Evolutionary conservation across 2,888 invertebrate genomes (phyloP).

Genomic region (Leptinotarsa juncta): DNA sequence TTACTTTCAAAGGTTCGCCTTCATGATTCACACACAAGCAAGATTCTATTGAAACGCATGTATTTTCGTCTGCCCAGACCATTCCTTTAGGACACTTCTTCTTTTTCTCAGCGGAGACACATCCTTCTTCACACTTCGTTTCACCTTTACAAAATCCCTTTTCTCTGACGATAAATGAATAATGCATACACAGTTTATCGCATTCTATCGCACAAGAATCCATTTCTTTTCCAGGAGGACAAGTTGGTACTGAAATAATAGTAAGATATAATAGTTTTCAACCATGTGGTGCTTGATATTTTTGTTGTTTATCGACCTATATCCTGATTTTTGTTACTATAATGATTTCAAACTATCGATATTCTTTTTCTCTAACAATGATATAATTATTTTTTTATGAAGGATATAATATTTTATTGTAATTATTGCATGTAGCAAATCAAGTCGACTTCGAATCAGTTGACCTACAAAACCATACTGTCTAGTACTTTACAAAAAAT

Average conservation of each 20-base stretch:
- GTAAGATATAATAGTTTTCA: not conserved
- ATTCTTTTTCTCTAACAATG: no score
- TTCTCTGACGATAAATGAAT: slow-evolving; percentile 65
- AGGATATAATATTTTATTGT: no score
- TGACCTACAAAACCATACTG: no score
- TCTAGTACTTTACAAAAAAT: no score
- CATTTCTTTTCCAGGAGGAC: slow-evolving; percentile 69
- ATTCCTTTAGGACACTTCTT: slow-evolving; percentile 70
- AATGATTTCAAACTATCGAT: no score
- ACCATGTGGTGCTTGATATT: not conserved
- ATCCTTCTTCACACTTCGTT: slow-evolving; percentile 63
- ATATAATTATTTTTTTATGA: no score
- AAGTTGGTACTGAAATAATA: slow-evolving; percentile 45
- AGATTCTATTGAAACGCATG: slow-evolving; percentile 79
- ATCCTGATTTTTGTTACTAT: no score
- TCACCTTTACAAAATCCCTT: slow-evolving; percentile 66
- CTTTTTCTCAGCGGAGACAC: slow-evolving; percentile 54
- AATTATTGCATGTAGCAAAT: no score
- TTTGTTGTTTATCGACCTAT: not conserved
- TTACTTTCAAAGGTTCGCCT: slow-evolving; percentile 75
- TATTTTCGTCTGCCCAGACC: slow-evolving; percentile 78
- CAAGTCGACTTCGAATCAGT: no score
- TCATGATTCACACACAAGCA: slow-evolving; percentile 80
- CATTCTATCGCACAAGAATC: slow-evolving; percentile 80
- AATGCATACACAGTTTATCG: slow-evolving; percentile 77